Evolutionary conservation across 2,797 vertebrate genomes (phyloP).

Genomic region (Sebastes nivosus): DNA sequence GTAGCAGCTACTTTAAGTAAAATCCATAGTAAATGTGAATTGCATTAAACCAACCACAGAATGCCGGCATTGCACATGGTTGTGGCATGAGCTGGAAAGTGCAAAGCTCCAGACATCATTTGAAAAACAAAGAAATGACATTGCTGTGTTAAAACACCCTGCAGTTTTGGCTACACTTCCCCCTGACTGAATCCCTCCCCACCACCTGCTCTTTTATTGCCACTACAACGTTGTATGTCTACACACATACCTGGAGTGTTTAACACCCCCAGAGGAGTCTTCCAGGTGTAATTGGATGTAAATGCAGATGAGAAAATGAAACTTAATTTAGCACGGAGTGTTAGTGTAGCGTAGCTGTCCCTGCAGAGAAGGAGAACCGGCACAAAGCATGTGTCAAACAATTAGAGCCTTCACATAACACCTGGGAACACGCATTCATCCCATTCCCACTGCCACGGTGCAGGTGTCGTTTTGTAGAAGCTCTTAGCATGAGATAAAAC

Average conservation of each 20-base stretch:
- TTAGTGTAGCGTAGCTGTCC: slow-evolving; percentile 31
- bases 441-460: not conserved
- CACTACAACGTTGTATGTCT: not conserved
- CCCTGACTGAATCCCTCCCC: not conserved
- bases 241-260: slow-evolving; percentile 15
- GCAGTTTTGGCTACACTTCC: not conserved
- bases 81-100: not conserved
- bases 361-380: slow-evolving; percentile 38
- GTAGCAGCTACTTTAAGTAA: not conserved
- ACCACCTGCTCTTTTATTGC: slow-evolving; percentile 17
- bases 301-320: slow-evolving; percentile 56
- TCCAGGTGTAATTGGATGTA: slow-evolving; percentile 58
- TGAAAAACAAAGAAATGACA: not conserved
- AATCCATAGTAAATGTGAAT: not conserved
- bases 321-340: slow-evolving; percentile 57
- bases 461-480: slow-evolving; percentile 19
- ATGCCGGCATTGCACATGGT: not conserved
- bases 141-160: not conserved
- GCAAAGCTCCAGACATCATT: not conserved
- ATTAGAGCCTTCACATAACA: slow-evolving; percentile 50
- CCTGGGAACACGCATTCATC: slow-evolving; percentile 35
- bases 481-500: slow-evolving; percentile 31
- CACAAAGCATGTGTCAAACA: slow-evolving; percentile 56
- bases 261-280: slow-evolving; percentile 17
- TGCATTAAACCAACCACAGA: not conserved